Percentiles rank a stretch among this genome's conserved stretches.
Evolutionary conservation across 2,888 invertebrate species (phyloP).

Genomic region (Camponotus fellah): DNA sequence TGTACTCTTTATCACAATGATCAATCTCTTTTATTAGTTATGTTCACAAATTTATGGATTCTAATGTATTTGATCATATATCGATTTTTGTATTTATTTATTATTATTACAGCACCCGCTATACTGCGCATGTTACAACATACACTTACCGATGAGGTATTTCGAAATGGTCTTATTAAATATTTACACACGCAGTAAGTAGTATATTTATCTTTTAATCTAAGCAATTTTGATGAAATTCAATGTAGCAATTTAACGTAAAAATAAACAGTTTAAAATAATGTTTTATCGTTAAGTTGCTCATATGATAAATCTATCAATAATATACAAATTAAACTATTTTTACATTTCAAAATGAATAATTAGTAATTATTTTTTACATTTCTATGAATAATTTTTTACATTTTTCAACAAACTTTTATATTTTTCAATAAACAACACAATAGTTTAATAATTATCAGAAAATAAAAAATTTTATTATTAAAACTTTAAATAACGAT

Average conservation of each 20-base stretch:
- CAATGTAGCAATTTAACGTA: neutral
- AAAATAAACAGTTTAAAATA: neutral
- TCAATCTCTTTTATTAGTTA: neutral
- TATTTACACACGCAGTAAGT: slow-evolving; percentile 81
- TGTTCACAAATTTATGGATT: neutral
- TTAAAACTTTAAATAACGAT: neutral
- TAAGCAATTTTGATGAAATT: neutral
- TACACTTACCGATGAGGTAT: slow-evolving; percentile 86
- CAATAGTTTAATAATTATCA: neutral
- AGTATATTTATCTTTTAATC: neutral
- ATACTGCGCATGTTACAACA: slow-evolving; percentile 88
- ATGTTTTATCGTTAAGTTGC: neutral
- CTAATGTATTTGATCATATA: neutral
- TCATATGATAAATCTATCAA: neutral
- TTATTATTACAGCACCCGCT: slow-evolving; percentile 77
- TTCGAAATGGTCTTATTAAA: slow-evolving; percentile 84
- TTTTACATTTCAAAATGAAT: neutral
- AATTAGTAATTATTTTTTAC: no score
- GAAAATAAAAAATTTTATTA: neutral
- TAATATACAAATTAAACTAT: neutral
- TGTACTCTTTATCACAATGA: neutral
- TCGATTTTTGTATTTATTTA: neutral
- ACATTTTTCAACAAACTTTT: neutral
- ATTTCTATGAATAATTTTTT: no score
- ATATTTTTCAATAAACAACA: neutral